Conservation (phyloP, 2,113 vertebrate genomes). For the Halichoeres trimaculatus region DNA sequence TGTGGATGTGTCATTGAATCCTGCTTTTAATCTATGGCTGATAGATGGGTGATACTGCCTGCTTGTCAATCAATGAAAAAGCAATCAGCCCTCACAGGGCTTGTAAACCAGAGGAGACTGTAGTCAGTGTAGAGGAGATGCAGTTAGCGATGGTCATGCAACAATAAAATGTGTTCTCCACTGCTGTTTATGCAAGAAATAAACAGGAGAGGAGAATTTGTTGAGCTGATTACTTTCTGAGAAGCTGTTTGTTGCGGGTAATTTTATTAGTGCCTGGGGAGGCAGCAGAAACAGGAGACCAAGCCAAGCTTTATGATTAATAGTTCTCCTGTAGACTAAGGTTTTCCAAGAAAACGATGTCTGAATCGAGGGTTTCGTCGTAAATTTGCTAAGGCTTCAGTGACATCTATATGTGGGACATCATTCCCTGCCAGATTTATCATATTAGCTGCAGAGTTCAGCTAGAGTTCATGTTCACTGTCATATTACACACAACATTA, state of each 20-base stretch:
- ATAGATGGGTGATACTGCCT: neutral
- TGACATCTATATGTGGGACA: slow-evolving; percentile 8
- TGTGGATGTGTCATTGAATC: neutral
- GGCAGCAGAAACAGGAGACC: neutral
- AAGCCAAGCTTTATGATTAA: slow-evolving; percentile 12
- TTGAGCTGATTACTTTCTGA: neutral
- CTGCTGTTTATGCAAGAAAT: neutral
- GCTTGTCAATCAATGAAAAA: neutral
- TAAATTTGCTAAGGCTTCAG: slow-evolving; percentile 30
- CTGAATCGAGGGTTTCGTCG: slow-evolving; percentile 7
- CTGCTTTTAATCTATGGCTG: slow-evolving; percentile 10
- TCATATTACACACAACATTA: neutral
- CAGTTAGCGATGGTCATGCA: neutral
- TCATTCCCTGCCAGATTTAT: slow-evolving; percentile 20
- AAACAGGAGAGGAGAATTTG: neutral
- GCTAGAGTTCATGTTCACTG: neutral
- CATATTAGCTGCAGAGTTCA: slow-evolving; percentile 7
- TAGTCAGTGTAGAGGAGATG: neutral
- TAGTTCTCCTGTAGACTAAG: neutral
- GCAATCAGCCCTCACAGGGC: neutral
- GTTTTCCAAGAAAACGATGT: neutral
- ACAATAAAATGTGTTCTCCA: neutral
- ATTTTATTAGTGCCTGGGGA: neutral
- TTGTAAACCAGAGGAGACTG: slow-evolving; percentile 5
- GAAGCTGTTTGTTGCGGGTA: neutral